Evolutionary conservation across 2,888 invertebrate species (phyloP), one percentile per base, ranked within the genome.

Genomic region (Nomada lathburiana): DNA sequence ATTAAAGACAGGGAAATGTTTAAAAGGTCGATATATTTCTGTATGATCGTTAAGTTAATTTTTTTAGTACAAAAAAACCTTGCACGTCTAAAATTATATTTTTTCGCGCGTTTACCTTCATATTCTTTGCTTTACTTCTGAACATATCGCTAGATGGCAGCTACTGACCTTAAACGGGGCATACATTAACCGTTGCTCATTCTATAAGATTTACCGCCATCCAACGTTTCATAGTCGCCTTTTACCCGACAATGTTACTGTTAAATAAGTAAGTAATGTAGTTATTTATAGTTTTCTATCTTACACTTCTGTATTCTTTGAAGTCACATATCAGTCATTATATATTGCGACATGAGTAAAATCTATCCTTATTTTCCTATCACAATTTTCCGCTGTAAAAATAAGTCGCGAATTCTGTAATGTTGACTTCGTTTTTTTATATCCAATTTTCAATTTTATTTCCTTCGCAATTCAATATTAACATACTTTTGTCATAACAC

Each of bases 91-190:
- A 63, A 23, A 63, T 44, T 63, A 47, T 63, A 44, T 44, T 63
- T 53, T 63, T 68, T 18, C 44, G 68, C 44, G 20, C 18, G 16
- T 16, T 68, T 23, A 50, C 11, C 13, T 47, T 7, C n/a, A 20
- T 18, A 23, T 29, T 0, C 2, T 44, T 29, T 0, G 18, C 16
- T 9, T 55, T 20, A 11, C 9, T 44, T 65, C 16, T 23, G 20
- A 20, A 65, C 13, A 11, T 1, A 1, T 20, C 20, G 42, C 29
- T 13, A 73, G 73, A 65, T 73, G 57, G 55, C 73, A 20, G 5
- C 7, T 2, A 20, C 1, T 23, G 10, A 16, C 3, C 3, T 23
- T 13, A 18, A 36, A 13, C 2, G 5, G 18, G 18, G 16, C 2
- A 5, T 3, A 29, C 10, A 9, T n/a, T 5, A 11, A 18, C 10